Base-by-base conservation (phyloP, 2,113 vertebrate genomes). In the Aix galericulata region DNA sequence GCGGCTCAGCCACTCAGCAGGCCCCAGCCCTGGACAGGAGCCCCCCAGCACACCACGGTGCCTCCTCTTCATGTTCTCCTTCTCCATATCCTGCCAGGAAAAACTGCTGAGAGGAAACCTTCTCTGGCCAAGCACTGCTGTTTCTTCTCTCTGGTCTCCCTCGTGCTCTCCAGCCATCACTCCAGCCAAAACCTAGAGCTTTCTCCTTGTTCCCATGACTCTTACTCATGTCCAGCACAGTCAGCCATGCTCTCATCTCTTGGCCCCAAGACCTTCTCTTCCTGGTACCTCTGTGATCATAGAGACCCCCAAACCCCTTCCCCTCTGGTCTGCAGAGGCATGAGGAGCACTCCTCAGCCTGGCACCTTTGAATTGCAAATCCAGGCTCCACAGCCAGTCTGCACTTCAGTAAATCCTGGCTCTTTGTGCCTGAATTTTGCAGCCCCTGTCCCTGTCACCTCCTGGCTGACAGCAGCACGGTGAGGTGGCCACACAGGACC, bases 31-130 rank as follows among this genome's bases (percentile, higher is more conserved):
- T 82, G 82, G 58, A 26, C 48, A 82, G 73, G 32, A 95, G 64
- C 48, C 38, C 73, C 62, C 20, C 53, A 56, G 66, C 9, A 2
- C 89, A 92, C 22, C n/a, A 40, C 0, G 1, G 38, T 82, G 74
- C 75, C 60, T 95, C 71, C 50, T 40, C 64, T 91, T 88, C 4
- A 0, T 50, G 23, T 64, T 89, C 93, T 75, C 86, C 92, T 90
- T 91, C 73, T 73, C 66, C 40, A 3, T 3, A 60, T 32, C 38
- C 62, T 86, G 96, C 94, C 95, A 96, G 96, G 96, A 97, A 96
- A 96, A 96, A 92, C 86, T 92, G 92, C 96, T 91, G 94, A 95
- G 74, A 88, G 93, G 77, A 93, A 94, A 89, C 2, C 23, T 94
- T 66, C 82, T 32, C 72, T 11, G 6, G 77, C 96, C 94, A 92